phyloP scores from a whole-genome alignment of 2,113 vertebrate genomes.

The Nycticryphes semicollaris region DNA sequence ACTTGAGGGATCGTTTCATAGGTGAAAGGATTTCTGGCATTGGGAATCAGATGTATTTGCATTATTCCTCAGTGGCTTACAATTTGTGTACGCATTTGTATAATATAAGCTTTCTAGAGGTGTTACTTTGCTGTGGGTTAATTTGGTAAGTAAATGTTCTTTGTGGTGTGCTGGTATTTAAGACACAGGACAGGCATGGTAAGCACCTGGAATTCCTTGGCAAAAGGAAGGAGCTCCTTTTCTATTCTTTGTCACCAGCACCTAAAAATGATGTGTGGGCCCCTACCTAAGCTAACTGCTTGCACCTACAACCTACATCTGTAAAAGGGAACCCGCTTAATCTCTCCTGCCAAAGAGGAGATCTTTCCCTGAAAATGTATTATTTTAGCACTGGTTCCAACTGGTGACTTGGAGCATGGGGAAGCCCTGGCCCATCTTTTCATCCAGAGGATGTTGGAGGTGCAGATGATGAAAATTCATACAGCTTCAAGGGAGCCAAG shows the following conservation, averaged over 20 bases:
- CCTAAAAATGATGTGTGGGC: background rate
- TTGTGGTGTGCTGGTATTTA: background rate
- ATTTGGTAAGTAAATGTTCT: background rate
- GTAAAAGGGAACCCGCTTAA: background rate
- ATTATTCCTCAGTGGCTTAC: constrained; percentile 42
- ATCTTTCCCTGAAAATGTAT: background rate
- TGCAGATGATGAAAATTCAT: background rate
- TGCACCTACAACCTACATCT: background rate
- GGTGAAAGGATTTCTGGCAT: constrained; percentile 39
- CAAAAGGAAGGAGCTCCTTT: background rate
- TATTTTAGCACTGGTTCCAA: background rate
- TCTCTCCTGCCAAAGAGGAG: background rate
- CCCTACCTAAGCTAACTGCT: background rate
- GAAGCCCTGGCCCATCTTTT: background rate
- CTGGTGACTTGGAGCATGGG: fast-evolving
- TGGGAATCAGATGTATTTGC: constrained; percentile 17
- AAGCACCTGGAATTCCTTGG: background rate
- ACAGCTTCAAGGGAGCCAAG: background rate
- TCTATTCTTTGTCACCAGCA: background rate
- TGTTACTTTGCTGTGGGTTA: constrained; percentile 54
- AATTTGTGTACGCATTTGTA: background rate
- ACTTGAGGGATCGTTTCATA: background rate
- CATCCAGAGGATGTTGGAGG: background rate
- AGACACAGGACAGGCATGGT: background rate
- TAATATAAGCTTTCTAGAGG: background rate